Conservation (phyloP, 2,113 vertebrate species). For the Tyto alba region DNA sequence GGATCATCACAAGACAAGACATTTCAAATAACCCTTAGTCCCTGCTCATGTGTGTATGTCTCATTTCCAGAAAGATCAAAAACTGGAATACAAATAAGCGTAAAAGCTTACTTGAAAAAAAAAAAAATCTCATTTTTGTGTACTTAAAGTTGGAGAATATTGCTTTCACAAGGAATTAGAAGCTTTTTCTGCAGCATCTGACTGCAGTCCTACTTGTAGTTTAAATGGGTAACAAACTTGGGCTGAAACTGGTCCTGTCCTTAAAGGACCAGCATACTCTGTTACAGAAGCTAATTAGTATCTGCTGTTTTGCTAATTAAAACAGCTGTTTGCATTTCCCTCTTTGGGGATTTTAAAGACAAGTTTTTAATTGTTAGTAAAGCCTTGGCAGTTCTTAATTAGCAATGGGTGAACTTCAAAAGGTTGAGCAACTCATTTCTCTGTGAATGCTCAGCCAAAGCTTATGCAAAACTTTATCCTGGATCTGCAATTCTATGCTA, state of each 20-base stretch:
- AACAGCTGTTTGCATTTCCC: slow-evolving; percentile 58
- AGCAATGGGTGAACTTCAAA: slow-evolving; percentile 50
- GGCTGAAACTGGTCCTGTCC: slow-evolving; percentile 29
- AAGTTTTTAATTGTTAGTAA: slow-evolving; percentile 64
- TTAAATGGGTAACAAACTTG: background rate
- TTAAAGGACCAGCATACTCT: slow-evolving; percentile 46
- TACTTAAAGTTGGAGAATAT: background rate
- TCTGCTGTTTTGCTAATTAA: slow-evolving; percentile 66
- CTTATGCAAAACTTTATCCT: slow-evolving; percentile 18
- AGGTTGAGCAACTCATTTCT: slow-evolving; percentile 43
- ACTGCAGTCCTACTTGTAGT: background rate
- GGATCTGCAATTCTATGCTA: background rate
- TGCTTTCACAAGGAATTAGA: background rate
- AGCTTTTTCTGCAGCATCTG: background rate
- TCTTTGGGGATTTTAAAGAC: slow-evolving; percentile 59
- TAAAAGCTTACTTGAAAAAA: background rate
- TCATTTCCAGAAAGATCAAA: background rate
- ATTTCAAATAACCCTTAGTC: background rate
- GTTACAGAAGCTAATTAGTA: slow-evolving; percentile 65
- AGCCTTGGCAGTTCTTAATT: slow-evolving; percentile 64
- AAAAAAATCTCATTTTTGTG: background rate
- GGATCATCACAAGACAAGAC: background rate
- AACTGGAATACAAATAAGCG: background rate
- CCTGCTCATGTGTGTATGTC: background rate
- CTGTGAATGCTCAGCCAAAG: slow-evolving; percentile 23